phyloP scores from a whole-genome alignment of 2,888 invertebrate genomes.

The Drosophila monieri region DNA sequence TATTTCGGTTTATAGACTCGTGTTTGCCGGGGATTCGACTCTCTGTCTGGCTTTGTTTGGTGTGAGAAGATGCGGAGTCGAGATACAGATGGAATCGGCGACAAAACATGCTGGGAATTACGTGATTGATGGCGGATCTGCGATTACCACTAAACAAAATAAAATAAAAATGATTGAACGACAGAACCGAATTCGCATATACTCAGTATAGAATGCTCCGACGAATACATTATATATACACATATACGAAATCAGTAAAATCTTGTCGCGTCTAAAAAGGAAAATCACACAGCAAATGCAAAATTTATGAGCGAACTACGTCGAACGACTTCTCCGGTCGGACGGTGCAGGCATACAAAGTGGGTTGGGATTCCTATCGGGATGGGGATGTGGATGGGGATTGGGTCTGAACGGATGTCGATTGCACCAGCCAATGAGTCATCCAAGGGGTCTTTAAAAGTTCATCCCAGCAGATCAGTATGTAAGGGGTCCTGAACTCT shows the following conservation, averaged over 20 bases:
- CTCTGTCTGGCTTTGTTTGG: slow-evolving; percentile 49
- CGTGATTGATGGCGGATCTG: slow-evolving; percentile 73
- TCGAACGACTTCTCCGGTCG: slow-evolving; percentile 69
- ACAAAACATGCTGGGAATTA: slow-evolving; percentile 70
- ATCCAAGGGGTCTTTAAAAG: slow-evolving; percentile 10
- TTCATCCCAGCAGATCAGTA: not conserved
- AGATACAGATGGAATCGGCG: slow-evolving; percentile 70
- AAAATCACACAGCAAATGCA: slow-evolving; percentile 66
- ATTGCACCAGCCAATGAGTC: slow-evolving; percentile 31
- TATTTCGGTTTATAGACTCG: slow-evolving; percentile 57
- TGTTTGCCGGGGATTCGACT: slow-evolving; percentile 13
- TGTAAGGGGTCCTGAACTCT: not conserved
- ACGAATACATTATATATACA: slow-evolving; percentile 27
- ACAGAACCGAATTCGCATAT: slow-evolving; percentile 12
- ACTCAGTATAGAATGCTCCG: slow-evolving; percentile 30
- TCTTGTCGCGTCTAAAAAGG: slow-evolving; percentile 53
- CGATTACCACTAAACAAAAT: slow-evolving; percentile 60
- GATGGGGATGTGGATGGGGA: slow-evolving; percentile 45
- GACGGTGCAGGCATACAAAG: slow-evolving; percentile 70
- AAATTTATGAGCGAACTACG: slow-evolving; percentile 74
- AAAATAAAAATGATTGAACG: slow-evolving; percentile 19
- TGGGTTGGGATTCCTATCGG: slow-evolving; percentile 53
- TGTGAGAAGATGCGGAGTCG: slow-evolving; percentile 62
- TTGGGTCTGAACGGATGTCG: slow-evolving; percentile 20
- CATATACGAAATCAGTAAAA: slow-evolving; percentile 40